Conservation (phyloP, 2,797 vertebrate genomes). For the Morus bassanus region DNA sequence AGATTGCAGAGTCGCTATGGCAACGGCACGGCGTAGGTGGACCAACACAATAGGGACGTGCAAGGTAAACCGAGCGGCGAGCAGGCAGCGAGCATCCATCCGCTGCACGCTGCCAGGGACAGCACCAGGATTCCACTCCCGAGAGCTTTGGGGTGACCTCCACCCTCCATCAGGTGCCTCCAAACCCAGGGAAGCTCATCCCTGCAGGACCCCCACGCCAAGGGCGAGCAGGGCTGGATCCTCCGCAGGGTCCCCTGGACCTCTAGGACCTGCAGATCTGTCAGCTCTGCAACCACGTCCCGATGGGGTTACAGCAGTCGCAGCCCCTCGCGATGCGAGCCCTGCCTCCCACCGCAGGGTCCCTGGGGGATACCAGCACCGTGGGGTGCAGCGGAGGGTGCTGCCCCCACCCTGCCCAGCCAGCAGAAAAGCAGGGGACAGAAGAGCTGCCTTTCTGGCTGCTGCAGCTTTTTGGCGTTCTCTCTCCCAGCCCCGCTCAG, state of each 20-base stretch:
- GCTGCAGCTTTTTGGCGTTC: not conserved
- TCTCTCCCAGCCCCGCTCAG: not conserved
- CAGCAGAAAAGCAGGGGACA: not conserved
- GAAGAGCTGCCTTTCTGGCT: not conserved
- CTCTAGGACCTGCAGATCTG: not conserved
- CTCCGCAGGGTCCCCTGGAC: too few species aligned
- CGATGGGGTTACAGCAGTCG: not conserved
- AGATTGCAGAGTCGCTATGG: slow-evolving; percentile 37
- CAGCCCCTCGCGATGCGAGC: fast-evolving
- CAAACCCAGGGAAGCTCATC: not conserved
- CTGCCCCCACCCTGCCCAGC: not conserved
- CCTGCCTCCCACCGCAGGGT: not conserved
- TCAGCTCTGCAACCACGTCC: not conserved
- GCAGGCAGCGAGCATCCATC: not conserved
- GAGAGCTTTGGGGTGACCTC: not conserved
- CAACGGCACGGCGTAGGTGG: slow-evolving; percentile 44
- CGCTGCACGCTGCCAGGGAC: fast-evolving
- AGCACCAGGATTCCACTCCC: not conserved
- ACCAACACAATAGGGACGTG: not conserved
- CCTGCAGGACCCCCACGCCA: not conserved
- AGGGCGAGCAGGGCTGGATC: not conserved
- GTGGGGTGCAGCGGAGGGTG: not conserved
- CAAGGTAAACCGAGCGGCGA: not conserved
- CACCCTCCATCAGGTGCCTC: not conserved
- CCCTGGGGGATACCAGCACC: not conserved